Conservation (phyloP, 1,140 invertebrate genomes). For the Drosophila subpulchrella region DNA sequence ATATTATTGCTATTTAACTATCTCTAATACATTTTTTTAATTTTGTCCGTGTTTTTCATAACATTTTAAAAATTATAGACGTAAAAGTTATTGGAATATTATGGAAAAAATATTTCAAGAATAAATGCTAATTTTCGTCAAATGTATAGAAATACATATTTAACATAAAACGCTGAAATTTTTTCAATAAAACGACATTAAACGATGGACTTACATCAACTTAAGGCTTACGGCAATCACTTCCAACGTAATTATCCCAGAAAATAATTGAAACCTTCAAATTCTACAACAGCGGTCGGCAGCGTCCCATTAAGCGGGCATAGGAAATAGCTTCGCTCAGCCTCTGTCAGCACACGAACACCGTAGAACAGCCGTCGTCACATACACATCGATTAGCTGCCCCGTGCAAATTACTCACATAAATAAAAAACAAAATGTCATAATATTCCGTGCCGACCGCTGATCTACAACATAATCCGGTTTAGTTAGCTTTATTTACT, state of each 20-base stretch:
- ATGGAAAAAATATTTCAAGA: constrained; percentile 43
- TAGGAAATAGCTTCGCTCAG: no score
- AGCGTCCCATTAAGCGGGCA: no score
- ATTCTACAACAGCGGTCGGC: no score
- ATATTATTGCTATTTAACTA: constrained; percentile 57
- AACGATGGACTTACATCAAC: constrained; percentile 43
- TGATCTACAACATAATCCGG: not conserved
- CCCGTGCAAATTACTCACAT: no score
- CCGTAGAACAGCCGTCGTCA: no score
- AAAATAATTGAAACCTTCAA: not conserved
- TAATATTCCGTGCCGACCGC: no score
- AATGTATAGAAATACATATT: constrained; percentile 42
- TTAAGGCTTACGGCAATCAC: constrained; percentile 36
- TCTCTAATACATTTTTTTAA: constrained; percentile 18
- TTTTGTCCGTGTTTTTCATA: constrained; percentile 46
- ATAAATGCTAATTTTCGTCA: constrained; percentile 17
- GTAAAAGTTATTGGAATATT: constrained; percentile 42
- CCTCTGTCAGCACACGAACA: no score
- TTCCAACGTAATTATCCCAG: no score
- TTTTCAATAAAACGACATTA: constrained; percentile 51
- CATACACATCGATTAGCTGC: no score
- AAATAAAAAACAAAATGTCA: no score
- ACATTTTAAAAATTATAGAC: not conserved
- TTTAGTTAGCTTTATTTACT: not conserved
- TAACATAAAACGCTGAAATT: constrained; percentile 40